These are phyloP conservation scores for Junco hyemalis DNA, from an alignment of 2,113 vertebrate species.

Conservation along the genomic window DNA sequence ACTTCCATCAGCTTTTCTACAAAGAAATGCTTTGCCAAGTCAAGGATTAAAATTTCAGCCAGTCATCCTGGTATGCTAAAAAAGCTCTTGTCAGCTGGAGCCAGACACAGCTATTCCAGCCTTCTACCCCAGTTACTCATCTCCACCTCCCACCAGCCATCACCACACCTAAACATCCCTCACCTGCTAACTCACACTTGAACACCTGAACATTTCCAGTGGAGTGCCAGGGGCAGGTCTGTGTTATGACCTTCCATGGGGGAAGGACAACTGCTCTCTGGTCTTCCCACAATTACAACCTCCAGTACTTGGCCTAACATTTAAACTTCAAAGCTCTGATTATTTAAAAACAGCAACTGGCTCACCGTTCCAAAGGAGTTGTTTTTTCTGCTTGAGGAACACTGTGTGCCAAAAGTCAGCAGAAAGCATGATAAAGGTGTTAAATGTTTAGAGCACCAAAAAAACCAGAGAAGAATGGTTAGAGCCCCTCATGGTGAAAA, in stretches of 20 bases:
- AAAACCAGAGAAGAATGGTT: neutral
- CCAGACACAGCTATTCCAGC: neutral
- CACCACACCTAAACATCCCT: neutral
- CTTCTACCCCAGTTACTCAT: neutral
- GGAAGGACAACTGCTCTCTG: neutral
- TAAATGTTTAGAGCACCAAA: neutral
- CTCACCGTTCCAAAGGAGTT: neutral
- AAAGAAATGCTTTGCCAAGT: neutral
- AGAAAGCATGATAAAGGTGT: neutral
- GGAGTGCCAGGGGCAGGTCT: neutral
- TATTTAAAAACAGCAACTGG: neutral
- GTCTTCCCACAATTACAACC: neutral
- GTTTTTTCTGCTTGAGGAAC: neutral
- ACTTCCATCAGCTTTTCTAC: neutral
- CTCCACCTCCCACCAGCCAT: neutral
- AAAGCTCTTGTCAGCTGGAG: neutral
- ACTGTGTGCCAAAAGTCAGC: neutral
- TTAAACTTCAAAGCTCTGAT: neutral
- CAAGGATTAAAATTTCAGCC: neutral
- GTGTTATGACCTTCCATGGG: neutral
- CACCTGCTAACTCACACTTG: neutral
- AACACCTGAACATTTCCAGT: neutral
- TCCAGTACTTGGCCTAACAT: neutral
- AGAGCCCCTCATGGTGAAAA: neutral
- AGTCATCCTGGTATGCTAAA: neutral